Evolutionary conservation across 2,113 vertebrate genomes (phyloP).

Genomic region (Eurypyga helias): DNA sequence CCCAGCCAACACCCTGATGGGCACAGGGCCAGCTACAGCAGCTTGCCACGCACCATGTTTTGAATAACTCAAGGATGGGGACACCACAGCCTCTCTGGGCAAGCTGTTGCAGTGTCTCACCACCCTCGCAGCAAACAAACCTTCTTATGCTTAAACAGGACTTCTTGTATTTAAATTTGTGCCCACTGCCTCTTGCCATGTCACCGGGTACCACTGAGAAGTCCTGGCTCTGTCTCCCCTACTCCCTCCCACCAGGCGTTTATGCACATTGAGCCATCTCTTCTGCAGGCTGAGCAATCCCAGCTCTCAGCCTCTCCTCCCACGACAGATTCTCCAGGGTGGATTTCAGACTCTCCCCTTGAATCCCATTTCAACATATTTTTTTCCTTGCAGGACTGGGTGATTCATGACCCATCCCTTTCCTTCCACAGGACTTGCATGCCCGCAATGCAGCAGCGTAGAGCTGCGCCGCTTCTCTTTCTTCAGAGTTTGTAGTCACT

Average conservation of each 20-base stretch:
- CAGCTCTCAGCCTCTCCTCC: neutral
- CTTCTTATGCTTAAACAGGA: neutral
- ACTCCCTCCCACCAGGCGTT: neutral
- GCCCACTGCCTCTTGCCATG: neutral
- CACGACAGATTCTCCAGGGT: neutral
- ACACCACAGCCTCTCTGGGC: neutral
- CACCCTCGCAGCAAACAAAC: neutral
- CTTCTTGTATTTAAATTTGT: neutral
- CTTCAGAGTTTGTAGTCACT: neutral
- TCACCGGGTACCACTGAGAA: neutral
- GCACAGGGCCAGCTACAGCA: neutral
- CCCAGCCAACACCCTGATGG: rapidly evolving
- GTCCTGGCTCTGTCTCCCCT: neutral
- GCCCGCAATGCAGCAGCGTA: neutral
- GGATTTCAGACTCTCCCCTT: neutral
- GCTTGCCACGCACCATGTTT: neutral
- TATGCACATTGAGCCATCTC: neutral
- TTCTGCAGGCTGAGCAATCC: neutral
- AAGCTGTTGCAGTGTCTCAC: neutral
- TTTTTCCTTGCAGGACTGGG: neutral
- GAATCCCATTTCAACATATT: neutral
- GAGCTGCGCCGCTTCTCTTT: neutral
- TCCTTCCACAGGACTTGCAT: neutral
- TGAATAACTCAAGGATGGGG: neutral
- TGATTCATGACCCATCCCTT: neutral